A percentile compares a stretch with the other conserved stretches of the same genome.
Evolutionary conservation across 2,888 invertebrate species (phyloP).

Genomic region (Folsomia manolachei): DNA sequence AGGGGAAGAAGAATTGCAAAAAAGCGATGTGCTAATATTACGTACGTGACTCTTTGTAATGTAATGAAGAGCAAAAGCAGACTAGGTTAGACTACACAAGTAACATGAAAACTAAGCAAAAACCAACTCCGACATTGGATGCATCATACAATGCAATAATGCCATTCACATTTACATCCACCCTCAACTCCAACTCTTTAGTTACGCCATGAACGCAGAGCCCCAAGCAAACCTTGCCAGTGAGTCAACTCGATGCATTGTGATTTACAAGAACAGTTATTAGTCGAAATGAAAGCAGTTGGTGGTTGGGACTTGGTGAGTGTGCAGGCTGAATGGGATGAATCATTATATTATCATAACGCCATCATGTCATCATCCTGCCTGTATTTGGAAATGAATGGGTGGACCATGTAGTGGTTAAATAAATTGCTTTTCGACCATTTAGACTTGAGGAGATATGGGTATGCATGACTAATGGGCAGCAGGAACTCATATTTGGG

Average conservation of each 20-base stretch:
- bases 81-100: no score
- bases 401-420: background rate
- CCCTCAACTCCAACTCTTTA: no score
- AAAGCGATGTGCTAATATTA: background rate
- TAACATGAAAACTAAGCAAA: no score
- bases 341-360: background rate
- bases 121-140: background rate
- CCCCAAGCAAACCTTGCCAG: no score
- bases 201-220: no score
- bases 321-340: background rate
- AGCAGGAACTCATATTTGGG: background rate
- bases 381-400: no score
- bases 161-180: conserved; percentile 11
- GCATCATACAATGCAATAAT: background rate
- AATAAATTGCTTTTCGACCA: background rate
- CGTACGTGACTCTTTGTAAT: background rate
- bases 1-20: background rate
- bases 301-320: background rate
- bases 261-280: conserved; percentile 11
- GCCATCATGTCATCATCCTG: background rate
- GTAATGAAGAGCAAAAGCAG: background rate
- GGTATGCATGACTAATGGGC: no score
- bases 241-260: conserved; percentile 21
- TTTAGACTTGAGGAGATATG: no score
- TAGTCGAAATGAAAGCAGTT: conserved; percentile 20